Base-by-base conservation (phyloP, 2,888 invertebrate species). In the Erebia ligea region DNA sequence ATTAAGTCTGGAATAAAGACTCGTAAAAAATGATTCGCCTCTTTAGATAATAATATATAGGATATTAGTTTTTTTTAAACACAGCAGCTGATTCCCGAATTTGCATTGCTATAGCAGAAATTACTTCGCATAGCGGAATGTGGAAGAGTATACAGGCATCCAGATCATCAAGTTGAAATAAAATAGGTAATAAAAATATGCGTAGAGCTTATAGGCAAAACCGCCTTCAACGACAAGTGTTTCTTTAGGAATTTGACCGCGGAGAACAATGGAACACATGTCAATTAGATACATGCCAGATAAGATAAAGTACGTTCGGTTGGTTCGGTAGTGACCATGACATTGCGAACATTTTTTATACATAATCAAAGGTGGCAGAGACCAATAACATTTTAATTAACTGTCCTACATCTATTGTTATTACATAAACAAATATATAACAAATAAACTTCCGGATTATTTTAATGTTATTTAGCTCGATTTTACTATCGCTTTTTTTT, bases 281-380 rank as follows among this genome's bases (percentile, higher is more conserved):
- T 66, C 66, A 56, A 56, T 66, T 66, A 56, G 62, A 62, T 62
- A 48, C 48, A 45, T n/a, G 62, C 19, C 17, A 66, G 66, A 66
- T 66, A 66, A 66, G 57, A 66, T 56, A 66, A 45, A 0, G 1
- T 0, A 25, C 6, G 34, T 34, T 34, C 2, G 34, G 42, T 21
- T 11, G n/a, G 21, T 66, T 66, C 56, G 66, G 42, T 57, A 57
- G 21, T 66, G 66, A 45, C 66, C 66, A 40, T 66, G 66, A 66
- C 66, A 66, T 66, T 66, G 66, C 56, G 10, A 45, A 15, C 64
- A 64, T 64, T 64, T 40, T 54, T 17, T n/a, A n/a, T n/a, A n/a
- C n/a, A n/a, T n/a, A n/a, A n/a, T n/a, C n/a, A 40, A 11, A 11
- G 40, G 52, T 64, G 64, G 40, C 17, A 17, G 17, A 48, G 48